Evolutionary conservation across 2,797 vertebrate species (phyloP), one percentile per base, ranked within the genome.

Genomic region (Ciconia nigra): DNA sequence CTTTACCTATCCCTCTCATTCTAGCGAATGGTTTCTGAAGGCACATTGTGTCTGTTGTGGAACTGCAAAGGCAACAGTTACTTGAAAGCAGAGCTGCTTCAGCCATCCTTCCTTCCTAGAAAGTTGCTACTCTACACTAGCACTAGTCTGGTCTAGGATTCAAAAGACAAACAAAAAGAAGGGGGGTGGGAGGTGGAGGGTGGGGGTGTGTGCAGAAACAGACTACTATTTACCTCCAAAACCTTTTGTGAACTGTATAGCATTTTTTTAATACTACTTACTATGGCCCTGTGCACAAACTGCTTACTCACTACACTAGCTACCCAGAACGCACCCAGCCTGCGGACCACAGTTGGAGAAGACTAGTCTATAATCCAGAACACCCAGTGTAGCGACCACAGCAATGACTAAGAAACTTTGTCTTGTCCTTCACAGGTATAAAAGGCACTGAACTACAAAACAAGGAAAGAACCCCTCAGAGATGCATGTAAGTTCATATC

Each of bases 141-240:
- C 24, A 41, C 20, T 16, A n/a, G 13, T 2, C 54, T 46, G 54
- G 21, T 65, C 71, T 57, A 41, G 1, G 29, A 65, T 8, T 49
- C 51, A 16, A 87, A 73, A 66, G 2, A 18, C n/a, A 81, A 41
- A 15, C 15, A 35, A 58, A 18, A 47, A 35, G 19, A 2, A 9
- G 5, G 5, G 42, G 6, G 1, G 2, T 3, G 4, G 26, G 18
- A 39, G 33, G 49, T 49, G 5, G 4, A 29, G 6, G 2, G 26
- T 15, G 25, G 17, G 18, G 6, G 17, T 11, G 15, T 2, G 5
- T 0, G 7, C 54, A 67, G 8, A 65, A 80, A 5, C 11, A 62
- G 13, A 20, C 7, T 11, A 25, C 2, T 19, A 0, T 19, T 59
- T 37, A 44, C 6, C 22, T 25, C 21, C 58, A 29, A 54, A 79